Evolutionary conservation across 2,113 vertebrate species (phyloP).

Genomic region (Carettochelys insculpta): DNA sequence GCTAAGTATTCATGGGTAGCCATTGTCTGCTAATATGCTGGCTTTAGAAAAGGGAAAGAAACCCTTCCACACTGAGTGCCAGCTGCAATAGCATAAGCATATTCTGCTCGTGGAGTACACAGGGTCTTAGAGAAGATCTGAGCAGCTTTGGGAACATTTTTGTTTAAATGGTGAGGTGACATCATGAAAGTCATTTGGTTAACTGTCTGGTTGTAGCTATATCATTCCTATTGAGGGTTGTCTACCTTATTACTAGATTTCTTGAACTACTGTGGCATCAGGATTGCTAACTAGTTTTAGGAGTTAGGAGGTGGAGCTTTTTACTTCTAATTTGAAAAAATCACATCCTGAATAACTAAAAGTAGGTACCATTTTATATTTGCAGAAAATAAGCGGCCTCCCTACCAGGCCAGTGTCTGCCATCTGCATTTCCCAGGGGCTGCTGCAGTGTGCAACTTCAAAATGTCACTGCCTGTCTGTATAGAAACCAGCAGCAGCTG

Average conservation of each 20-base stretch:
- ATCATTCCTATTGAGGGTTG: accelerated
- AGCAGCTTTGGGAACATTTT: not conserved
- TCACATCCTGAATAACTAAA: not conserved
- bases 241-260: accelerated
- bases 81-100: accelerated
- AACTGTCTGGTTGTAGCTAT: accelerated
- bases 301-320: not conserved
- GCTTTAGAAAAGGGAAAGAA: not conserved
- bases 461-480: not conserved
- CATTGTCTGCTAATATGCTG: not conserved
- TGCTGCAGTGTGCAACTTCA: not conserved
- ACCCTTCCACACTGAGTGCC: accelerated
- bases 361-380: not conserved
- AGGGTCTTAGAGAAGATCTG: not conserved
- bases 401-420: not conserved
- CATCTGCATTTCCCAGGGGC: not conserved
- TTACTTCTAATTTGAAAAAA: accelerated
- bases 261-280: not conserved
- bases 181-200: accelerated
- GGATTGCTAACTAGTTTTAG: not conserved
- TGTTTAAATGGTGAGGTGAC: accelerated
- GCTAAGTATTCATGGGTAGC: accelerated
- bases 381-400: not conserved
- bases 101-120: accelerated
- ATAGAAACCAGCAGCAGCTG: not conserved